Evolutionary conservation across 2,113 vertebrate species (phyloP).

Genomic region (Microcebus tavaratra): DNA sequence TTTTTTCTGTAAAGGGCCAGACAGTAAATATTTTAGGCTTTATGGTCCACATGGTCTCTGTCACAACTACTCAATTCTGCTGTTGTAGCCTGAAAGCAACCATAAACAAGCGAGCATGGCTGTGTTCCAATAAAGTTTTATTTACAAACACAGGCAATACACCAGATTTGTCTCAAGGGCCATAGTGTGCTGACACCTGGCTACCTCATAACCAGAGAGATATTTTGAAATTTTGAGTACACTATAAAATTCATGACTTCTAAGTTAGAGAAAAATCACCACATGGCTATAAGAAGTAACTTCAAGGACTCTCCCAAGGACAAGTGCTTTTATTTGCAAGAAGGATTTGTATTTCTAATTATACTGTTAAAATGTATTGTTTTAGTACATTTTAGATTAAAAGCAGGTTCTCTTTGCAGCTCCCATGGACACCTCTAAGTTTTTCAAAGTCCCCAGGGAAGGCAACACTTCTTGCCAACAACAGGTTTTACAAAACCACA

Average conservation of each 20-base stretch:
- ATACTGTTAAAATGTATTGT: neutral
- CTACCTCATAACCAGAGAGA: neutral
- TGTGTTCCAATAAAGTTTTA: conserved; percentile 13
- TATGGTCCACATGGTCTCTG: neutral
- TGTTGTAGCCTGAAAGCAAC: neutral
- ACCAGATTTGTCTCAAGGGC: neutral
- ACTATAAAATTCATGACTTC: neutral
- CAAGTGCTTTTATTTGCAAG: conserved; percentile 4
- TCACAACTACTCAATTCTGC: neutral
- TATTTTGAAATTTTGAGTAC: conserved; percentile 24
- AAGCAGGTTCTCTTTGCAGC: neutral
- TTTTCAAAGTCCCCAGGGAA: neutral
- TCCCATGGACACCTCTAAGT: neutral
- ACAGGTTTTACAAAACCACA: neutral
- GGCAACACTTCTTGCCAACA: neutral
- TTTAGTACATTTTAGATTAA: neutral
- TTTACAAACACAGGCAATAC: neutral
- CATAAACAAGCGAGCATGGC: neutral
- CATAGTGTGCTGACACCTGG: neutral
- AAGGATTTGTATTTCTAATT: conserved; percentile 38
- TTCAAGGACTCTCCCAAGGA: neutral
- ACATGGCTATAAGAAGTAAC: neutral
- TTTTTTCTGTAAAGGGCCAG: neutral
- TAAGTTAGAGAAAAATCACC: conserved; percentile 27
- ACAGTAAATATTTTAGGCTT: neutral